A percentile compares a stretch with the other conserved stretches of the same genome.
Evolutionary conservation across 2,113 vertebrate species (phyloP).

Genomic region (Marcusenius ussheri): DNA sequence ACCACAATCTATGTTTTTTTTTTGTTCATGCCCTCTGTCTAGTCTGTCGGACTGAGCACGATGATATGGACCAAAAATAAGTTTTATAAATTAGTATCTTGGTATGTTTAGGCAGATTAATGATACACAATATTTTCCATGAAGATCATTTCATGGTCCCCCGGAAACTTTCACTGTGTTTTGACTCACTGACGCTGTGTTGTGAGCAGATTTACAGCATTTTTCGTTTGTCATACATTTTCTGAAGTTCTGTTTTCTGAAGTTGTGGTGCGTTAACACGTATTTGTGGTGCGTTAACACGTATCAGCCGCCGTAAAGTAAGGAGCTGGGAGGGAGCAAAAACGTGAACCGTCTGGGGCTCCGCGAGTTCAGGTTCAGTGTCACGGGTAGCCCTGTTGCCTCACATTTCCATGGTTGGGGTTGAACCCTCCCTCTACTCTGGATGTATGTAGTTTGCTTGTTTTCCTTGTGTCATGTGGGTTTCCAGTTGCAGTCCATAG

Average conservation of each 20-base stretch:
- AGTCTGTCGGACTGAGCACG: neutral
- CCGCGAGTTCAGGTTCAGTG: too few species aligned
- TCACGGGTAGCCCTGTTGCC: neutral
- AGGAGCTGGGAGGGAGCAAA: too few species aligned
- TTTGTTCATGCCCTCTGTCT: neutral
- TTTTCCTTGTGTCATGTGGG: neutral
- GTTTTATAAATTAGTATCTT: neutral
- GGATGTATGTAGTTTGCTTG: neutral
- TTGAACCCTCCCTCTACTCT: neutral
- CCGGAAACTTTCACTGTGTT: too few species aligned
- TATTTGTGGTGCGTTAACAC: too few species aligned
- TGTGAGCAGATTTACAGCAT: too few species aligned
- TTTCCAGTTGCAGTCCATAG: neutral
- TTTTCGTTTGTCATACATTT: too few species aligned
- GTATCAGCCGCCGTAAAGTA: too few species aligned
- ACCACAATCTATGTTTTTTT: too few species aligned
- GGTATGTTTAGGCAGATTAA: neutral
- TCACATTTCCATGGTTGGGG: neutral
- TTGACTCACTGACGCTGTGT: too few species aligned
- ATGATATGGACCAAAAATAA: neutral
- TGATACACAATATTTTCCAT: neutral
- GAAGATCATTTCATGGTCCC: neutral
- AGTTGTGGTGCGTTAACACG: too few species aligned
- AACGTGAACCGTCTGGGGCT: too few species aligned
- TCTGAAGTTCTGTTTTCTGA: too few species aligned